Evolutionary conservation across 2,888 invertebrate species (phyloP), one percentile per base, ranked within the genome.

Genomic region (Molanna angustata): DNA sequence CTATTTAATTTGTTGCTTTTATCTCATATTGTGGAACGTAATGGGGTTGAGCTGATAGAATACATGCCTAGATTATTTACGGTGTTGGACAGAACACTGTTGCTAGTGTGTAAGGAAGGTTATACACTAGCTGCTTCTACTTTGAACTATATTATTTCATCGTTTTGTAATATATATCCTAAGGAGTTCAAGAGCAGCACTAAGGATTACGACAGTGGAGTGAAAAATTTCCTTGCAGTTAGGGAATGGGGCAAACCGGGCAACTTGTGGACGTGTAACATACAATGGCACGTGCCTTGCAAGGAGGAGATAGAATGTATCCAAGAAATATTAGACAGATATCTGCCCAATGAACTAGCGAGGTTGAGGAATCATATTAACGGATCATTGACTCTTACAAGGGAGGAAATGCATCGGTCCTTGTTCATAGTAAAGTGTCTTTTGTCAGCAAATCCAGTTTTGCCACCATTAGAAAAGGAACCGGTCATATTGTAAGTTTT

Each of bases 161-260:
- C 84, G 47, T 64, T 92, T 19, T 83, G 85, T 0, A 75, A 72
- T 17, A 74, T 85, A 1, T 79, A 80, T 58, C 77, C 86, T 9
- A 71, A 76, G 35, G 83, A 88, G 65, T 80, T 80, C 72, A 71
- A 79, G 61, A 85, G 85, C 65, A 76, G 79, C 1, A 69, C 79
- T 0, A 70, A 75, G 16, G 78, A 84, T 56, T 84, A 83, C 62
- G 81, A 82, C 16, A 73, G 75, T 32, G 83, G 84, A 0, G 75
- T 87, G 0, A 75, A 82, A 52, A 83, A 86, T 52, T 85, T 84
- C 72, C 73, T 90, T 39, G 84, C 89, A 7, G 78, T 91, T 17
- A 78, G 83, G 17, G 86, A 91, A 61, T 96, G 95, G 95, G 94
- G 91, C 0, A 78, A 79, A 54, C 78, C 86, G 0, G 81, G 84